These are phyloP conservation scores for Delphinus delphis DNA, from an alignment of 2,113 vertebrate genomes.

Conservation along the genomic window DNA sequence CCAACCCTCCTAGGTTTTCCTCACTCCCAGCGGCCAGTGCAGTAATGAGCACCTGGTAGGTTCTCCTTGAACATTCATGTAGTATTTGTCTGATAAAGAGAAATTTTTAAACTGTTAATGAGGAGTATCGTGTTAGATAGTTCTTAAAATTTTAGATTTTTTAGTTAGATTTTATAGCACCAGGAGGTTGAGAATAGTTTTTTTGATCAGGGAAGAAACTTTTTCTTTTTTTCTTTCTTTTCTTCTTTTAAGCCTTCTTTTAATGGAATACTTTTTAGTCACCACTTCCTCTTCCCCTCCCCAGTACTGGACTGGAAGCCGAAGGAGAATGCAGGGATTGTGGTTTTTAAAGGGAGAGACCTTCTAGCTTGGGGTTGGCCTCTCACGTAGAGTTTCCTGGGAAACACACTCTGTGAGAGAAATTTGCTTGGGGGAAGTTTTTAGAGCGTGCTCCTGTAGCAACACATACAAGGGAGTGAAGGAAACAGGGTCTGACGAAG, in stretches of 20 bases:
- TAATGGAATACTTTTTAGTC: not conserved
- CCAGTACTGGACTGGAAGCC: not conserved
- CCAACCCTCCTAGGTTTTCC: not conserved
- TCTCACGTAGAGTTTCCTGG: not conserved
- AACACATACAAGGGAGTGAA: not conserved
- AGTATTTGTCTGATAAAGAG: not conserved
- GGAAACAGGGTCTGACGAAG: not conserved
- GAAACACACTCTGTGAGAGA: not conserved
- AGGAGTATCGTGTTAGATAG: not conserved
- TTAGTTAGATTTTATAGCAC: not conserved
- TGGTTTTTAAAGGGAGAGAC: not conserved
- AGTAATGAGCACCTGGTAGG: not conserved
- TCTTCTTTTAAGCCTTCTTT: not conserved
- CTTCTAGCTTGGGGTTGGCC: not conserved
- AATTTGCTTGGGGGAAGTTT: not conserved
- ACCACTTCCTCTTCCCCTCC: fast-evolving
- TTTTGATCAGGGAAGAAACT: not conserved
- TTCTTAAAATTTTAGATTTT: not conserved
- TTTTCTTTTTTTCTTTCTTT: not conserved
- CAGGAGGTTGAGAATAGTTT: not conserved
- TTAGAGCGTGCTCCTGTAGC: fast-evolving
- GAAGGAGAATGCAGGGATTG: not conserved
- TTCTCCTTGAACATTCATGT: not conserved
- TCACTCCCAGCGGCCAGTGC: fast-evolving
- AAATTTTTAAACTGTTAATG: not conserved